These are phyloP conservation scores for Melanostoma mellinum DNA, from an alignment of 2,888 invertebrate species.

Conservation along the genomic window DNA sequence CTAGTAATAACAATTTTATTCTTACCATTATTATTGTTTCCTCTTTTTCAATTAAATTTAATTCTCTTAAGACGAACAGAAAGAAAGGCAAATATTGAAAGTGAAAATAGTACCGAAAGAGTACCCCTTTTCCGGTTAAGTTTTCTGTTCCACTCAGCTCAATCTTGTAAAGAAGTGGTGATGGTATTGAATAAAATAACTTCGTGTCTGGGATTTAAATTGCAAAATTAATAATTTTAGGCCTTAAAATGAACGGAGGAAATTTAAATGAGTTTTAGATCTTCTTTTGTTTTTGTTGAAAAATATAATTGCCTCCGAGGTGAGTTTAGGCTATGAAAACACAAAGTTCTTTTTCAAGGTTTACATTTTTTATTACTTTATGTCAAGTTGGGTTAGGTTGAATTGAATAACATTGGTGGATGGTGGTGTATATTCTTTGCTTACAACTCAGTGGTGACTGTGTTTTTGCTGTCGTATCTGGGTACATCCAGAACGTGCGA, in stretches of 20 bases:
- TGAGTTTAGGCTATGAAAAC: not conserved
- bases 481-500: too few relatives aligned
- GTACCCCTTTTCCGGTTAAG: not conserved
- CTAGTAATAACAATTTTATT: slow-evolving; percentile 47
- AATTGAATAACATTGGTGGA: too few relatives aligned
- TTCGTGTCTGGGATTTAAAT: slow-evolving; percentile 34
- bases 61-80: slow-evolving; percentile 7
- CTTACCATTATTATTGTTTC: slow-evolving; percentile 34
- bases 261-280: not conserved
- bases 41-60: slow-evolving; percentile 58
- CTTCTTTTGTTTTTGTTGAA: not conserved
- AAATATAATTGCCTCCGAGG: not conserved
- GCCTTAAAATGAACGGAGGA: not conserved
- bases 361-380: not conserved
- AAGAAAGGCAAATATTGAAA: not conserved
- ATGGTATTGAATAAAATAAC: slow-evolving; percentile 2
- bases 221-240: slow-evolving; percentile 36
- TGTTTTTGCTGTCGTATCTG: too few relatives aligned
- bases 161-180: not conserved
- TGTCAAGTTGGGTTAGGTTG: not conserved
- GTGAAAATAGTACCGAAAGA: not conserved
- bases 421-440: too few relatives aligned
- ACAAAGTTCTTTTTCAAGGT: not conserved
- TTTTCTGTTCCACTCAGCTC: not conserved
- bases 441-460: too few relatives aligned